These are phyloP conservation scores for Cisticola juncidis DNA, from an alignment of 2,113 vertebrate genomes.

Conservation along the genomic window DNA sequence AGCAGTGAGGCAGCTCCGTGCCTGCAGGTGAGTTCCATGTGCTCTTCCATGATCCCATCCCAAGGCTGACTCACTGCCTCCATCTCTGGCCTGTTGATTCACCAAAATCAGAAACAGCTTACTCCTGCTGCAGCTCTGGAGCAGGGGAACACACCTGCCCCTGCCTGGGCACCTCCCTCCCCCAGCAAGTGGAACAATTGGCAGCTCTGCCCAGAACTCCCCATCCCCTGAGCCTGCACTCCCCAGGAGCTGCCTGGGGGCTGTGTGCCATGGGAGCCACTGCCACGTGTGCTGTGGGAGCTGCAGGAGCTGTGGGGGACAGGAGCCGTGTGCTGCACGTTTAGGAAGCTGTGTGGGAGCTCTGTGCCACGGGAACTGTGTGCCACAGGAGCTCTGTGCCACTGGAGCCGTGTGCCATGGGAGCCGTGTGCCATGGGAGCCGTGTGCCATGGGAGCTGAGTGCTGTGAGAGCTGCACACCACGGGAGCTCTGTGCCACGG, in stretches of 20 bases:
- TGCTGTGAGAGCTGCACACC: background rate
- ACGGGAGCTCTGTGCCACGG: too few species aligned
- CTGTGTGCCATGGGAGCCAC: background rate
- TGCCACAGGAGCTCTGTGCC: too few species aligned
- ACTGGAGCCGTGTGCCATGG: too few species aligned
- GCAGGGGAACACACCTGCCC: fast-evolving
- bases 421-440: background rate
- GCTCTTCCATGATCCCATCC: fast-evolving
- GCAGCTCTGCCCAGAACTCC: background rate
- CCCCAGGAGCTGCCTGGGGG: background rate
- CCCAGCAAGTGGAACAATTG: fast-evolving
- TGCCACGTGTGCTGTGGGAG: too few species aligned
- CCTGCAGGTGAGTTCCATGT: fast-evolving
- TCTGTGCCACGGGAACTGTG: too few species aligned
- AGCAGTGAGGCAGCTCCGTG: background rate
- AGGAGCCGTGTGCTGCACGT: too few species aligned
- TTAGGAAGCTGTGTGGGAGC: too few species aligned
- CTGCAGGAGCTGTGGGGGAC: too few species aligned
- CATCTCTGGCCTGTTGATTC: background rate
- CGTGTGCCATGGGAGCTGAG: too few species aligned
- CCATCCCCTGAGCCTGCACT: fast-evolving
- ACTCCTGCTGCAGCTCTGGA: background rate
- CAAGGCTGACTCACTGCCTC: background rate
- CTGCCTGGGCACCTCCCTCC: too few species aligned
- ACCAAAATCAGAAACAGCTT: background rate